Conservation (phyloP, 1,140 invertebrate genomes). For the Triops longicaudatus region DNA sequence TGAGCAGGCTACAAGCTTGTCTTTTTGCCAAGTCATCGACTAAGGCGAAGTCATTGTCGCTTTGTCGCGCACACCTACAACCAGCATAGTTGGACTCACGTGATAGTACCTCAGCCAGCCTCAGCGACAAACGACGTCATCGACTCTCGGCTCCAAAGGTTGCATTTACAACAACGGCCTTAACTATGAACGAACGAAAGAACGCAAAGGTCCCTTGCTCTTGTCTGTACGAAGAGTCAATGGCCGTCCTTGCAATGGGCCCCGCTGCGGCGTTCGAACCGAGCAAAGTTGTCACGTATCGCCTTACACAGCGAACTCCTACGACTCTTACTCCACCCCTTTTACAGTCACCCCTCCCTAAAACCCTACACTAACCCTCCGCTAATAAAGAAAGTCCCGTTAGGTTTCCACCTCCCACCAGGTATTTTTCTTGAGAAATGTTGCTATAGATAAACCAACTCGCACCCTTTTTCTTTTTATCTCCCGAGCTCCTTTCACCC, state of each 20-base stretch:
- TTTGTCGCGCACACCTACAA: background rate
- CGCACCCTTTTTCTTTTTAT: background rate
- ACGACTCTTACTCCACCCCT: background rate
- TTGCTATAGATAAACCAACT: background rate
- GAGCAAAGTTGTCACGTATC: background rate
- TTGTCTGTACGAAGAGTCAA: background rate
- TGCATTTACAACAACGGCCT: background rate
- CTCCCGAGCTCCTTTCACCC: background rate
- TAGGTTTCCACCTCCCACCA: slow-evolving; percentile 3
- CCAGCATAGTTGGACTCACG: background rate
- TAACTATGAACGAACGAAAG: background rate
- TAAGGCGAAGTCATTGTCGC: background rate
- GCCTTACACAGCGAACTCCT: background rate
- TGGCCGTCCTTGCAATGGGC: background rate
- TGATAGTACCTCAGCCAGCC: background rate
- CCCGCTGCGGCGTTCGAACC: background rate
- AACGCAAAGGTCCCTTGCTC: background rate
- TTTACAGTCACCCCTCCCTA: background rate
- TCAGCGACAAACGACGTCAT: slow-evolving; percentile 6
- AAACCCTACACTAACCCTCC: background rate
- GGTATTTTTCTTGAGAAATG: background rate
- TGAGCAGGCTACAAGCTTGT: background rate
- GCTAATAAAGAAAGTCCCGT: background rate
- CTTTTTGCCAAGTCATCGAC: background rate
- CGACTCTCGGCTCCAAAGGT: background rate